A percentile compares a stretch with the other conserved stretches of the same genome.
These are phyloP conservation scores for Cecidostiba fungosa DNA, from an alignment of 2,888 invertebrate species.

Conservation along the genomic window DNA sequence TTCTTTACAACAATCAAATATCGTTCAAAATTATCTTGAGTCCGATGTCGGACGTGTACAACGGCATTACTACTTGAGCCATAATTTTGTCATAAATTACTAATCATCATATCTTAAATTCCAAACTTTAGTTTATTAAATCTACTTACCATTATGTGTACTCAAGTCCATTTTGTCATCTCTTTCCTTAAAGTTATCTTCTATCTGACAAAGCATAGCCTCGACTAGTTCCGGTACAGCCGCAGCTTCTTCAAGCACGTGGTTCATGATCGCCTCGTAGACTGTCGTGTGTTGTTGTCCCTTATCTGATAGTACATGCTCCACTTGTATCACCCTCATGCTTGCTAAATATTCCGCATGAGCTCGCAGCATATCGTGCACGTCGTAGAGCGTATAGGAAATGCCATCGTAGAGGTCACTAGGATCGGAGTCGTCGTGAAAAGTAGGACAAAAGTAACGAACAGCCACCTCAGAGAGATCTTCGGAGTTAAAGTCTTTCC, in stretches of 20 bases:
- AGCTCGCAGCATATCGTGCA: slow-evolving; percentile 82
- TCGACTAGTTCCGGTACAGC: slow-evolving; percentile 70
- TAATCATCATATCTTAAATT: not conserved
- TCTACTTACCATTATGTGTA: not conserved
- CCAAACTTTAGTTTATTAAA: not conserved
- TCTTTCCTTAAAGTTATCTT: slow-evolving; percentile 54
- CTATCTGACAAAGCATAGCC: slow-evolving; percentile 72
- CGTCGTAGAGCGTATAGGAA: slow-evolving; percentile 82
- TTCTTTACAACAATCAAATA: no score
- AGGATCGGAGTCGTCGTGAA: not conserved
- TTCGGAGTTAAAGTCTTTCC: slow-evolving; percentile 65
- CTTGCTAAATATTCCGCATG: slow-evolving; percentile 81
- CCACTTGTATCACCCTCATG: slow-evolving; percentile 76
- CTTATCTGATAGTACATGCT: not conserved
- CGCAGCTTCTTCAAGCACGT: slow-evolving; percentile 69
- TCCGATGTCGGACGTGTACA: no score
- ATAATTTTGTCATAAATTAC: no score
- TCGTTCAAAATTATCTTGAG: no score
- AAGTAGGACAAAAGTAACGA: slow-evolving; percentile 20
- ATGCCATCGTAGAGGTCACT: slow-evolving; percentile 81
- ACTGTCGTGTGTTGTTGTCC: slow-evolving; percentile 39
- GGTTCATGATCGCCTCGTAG: slow-evolving; percentile 67
- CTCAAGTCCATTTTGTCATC: not conserved
- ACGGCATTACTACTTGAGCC: no score
- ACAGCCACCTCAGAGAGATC: slow-evolving; percentile 1